A percentile compares a stretch with the other conserved stretches of the same genome.
phyloP scores from a whole-genome alignment of 2,888 invertebrate species.

The Digitonthophagus gazella region DNA sequence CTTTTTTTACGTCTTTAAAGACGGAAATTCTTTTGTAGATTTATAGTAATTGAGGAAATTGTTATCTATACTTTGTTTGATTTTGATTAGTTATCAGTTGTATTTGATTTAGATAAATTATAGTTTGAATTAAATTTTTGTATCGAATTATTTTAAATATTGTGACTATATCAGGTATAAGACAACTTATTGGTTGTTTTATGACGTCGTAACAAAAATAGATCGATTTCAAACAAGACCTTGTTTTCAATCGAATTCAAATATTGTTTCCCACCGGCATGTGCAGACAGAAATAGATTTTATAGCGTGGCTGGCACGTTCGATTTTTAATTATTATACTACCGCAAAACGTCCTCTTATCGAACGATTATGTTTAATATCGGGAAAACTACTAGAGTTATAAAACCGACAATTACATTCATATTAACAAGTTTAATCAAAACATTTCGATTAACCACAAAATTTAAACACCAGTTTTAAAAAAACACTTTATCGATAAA shows the following conservation, averaged over 20 bases:
- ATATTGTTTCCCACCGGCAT: neutral
- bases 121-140: no score
- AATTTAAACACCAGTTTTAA: no score
- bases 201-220: no score
- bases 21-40: no score
- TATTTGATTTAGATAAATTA: no score
- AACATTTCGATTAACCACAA: constrained; percentile 8
- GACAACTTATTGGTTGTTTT: no score
- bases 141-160: no score
- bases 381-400: no score
- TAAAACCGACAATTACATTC: neutral
- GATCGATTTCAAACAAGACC: neutral
- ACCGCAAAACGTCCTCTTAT: neutral
- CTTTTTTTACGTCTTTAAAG: no score
- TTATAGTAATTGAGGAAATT: no score
- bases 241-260: neutral
- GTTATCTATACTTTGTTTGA: no score
- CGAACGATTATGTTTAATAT: neutral
- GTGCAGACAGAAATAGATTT: neutral
- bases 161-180: neutral
- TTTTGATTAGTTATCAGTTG: no score
- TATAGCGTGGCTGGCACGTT: neutral
- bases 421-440: neutral
- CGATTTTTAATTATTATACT: neutral
- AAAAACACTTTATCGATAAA: neutral